These are phyloP conservation scores for Phyllotreta cruciferae DNA, from an alignment of 2,888 invertebrate genomes.

Conservation along the genomic window DNA sequence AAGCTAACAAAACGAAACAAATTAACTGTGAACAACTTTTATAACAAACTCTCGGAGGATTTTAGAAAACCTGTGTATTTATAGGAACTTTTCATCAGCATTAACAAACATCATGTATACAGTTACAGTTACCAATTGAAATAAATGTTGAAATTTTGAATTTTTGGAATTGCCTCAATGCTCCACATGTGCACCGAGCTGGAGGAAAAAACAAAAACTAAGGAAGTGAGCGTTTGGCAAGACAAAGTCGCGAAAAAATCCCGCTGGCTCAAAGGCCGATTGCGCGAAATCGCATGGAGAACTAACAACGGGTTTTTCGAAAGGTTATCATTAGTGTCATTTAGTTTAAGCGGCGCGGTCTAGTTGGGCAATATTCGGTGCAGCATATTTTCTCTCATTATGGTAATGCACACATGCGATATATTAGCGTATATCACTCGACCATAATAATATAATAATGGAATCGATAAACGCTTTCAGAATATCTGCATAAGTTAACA, in stretches of 20 bases:
- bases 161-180: too few relatives aligned
- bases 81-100: too few relatives aligned
- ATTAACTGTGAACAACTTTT: too few relatives aligned
- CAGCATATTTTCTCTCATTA: slow-evolving; percentile 18
- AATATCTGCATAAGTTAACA: slow-evolving; percentile 12
- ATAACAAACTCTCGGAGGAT: too few relatives aligned
- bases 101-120: too few relatives aligned
- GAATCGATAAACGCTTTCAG: slow-evolving; percentile 5
- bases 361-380: slow-evolving; percentile 6
- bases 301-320: slow-evolving; percentile 2
- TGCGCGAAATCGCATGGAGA: slow-evolving; percentile 5
- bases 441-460: slow-evolving; percentile 2
- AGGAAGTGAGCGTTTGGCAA: slow-evolving; percentile 10
- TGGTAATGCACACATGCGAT: slow-evolving; percentile 12
- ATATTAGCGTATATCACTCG: not conserved
- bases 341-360: slow-evolving; percentile 7
- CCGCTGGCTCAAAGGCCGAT: slow-evolving; percentile 3
- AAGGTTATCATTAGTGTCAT: slow-evolving; percentile 17
- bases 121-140: too few relatives aligned
- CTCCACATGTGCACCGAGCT: too few relatives aligned
- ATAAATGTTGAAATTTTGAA: too few relatives aligned
- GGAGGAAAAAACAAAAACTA: not conserved
- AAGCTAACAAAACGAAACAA: too few relatives aligned
- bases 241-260: slow-evolving; percentile 5
- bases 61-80: too few relatives aligned